Evolutionary conservation across 2,113 vertebrate species (phyloP), one percentile per base, ranked within the genome.

Genomic region (Thamnophis sirtalis): DNA sequence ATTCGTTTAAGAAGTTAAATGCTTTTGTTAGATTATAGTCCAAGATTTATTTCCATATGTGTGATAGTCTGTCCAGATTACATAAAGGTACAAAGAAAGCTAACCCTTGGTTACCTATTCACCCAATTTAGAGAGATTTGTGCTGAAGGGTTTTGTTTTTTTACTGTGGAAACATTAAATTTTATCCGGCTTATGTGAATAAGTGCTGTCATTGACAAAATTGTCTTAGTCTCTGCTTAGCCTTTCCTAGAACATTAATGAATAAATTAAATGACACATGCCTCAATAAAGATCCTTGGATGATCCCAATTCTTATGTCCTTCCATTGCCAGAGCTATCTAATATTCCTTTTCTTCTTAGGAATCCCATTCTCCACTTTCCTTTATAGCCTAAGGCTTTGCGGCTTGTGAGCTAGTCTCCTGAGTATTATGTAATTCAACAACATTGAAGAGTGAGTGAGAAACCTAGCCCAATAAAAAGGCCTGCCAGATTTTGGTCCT

Each of bases 391-490:
- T 87, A 86, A 91, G 91, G 91, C 53, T 87, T 87, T 33, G 49
- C 60, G 80, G 60, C 49, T 51, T 87, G 58, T 54, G 15, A 73
- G 50, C 43, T 73, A 55, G 24, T 88, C 91, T 91, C 60, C n/a
- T 43, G 91, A 88, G 91, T 88, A 91, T 87, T 88, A 88, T 73
- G 33, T 91, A 91, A 91, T 91, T 91, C 91, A 54, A 24, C 33
- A 91, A 73, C 87, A 88, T 50, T 91, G 50, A 91, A 38, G 86
- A 43, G 87, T 87, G 50, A 73, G 68, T 48, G 53, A 53, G 58
- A 87, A 87, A 73, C 60, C 28, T 38, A 54, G 85, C n/a, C 51
- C 58, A 63, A 38, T 13, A 60, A 91, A 60, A 21, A 49, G 28
- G 21, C 48, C 38, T 50, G 51, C 13, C n/a, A 91, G 22, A n/a